Conservation (phyloP, 1,140 invertebrate species). For the Magallana gigas region DNA sequence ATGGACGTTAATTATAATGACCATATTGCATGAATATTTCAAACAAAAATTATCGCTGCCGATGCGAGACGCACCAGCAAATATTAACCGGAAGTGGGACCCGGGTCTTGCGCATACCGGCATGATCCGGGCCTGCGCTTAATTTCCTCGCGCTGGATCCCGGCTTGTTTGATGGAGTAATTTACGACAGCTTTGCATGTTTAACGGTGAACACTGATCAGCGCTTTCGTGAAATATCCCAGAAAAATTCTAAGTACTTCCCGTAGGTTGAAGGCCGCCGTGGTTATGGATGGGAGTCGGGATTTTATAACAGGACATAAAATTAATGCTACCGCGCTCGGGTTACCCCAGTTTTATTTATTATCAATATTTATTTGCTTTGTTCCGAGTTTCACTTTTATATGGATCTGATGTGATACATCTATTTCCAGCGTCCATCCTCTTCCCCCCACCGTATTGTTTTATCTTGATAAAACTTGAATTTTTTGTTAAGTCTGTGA, state of each 20-base stretch:
- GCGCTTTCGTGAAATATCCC: neutral
- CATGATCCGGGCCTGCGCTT: constrained; percentile 27
- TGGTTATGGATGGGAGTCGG: neutral
- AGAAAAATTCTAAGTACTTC: constrained; percentile 12
- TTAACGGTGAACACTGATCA: neutral
- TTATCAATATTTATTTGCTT: constrained; percentile 37
- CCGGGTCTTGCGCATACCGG: constrained; percentile 41
- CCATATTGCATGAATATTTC: constrained; percentile 31
- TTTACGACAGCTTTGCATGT: constrained; percentile 49
- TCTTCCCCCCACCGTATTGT: neutral
- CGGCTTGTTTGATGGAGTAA: constrained; percentile 31
- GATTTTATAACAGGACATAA: constrained; percentile 37
- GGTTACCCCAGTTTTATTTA: constrained; percentile 19
- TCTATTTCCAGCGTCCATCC: neutral
- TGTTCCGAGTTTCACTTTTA: neutral
- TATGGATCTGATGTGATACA: too few species aligned
- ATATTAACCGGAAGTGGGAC: constrained; percentile 24
- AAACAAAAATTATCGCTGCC: constrained; percentile 14
- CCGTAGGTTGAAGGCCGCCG: neutral
- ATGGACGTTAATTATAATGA: neutral
- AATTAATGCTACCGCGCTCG: constrained; percentile 11
- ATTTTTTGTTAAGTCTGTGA: too few species aligned
- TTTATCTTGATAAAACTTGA: too few species aligned
- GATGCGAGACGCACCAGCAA: neutral
- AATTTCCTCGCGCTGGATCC: constrained; percentile 29